Conservation (phyloP, 2,113 vertebrate species). For the Platichthys flesus region DNA sequence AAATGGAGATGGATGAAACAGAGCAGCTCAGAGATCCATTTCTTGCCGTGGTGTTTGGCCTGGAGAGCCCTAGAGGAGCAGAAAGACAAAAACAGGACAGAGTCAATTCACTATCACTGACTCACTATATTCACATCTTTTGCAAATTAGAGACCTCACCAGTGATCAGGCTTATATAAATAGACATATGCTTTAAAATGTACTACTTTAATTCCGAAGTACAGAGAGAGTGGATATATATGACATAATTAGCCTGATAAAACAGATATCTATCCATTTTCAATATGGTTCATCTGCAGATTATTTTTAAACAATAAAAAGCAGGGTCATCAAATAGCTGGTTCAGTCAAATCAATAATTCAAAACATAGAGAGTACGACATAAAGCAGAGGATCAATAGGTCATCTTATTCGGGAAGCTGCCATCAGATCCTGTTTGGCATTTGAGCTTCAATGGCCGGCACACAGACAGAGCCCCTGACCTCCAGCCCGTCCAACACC, state of each 20-base stretch:
- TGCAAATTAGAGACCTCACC: background rate
- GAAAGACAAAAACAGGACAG: conserved; percentile 2
- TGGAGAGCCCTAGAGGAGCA: conserved; percentile 56
- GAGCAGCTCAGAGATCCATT: conserved; percentile 86
- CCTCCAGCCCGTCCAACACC: background rate
- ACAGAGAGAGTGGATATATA: background rate
- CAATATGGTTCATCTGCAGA: background rate
- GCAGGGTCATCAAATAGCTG: background rate
- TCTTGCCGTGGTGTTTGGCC: conserved; percentile 63
- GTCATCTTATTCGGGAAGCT: background rate
- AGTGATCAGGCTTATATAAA: background rate
- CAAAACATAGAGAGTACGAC: background rate
- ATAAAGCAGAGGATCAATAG: background rate
- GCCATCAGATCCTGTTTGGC: background rate
- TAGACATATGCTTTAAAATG: background rate
- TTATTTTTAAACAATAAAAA: background rate
- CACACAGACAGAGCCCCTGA: background rate
- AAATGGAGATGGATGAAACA: conserved; percentile 71
- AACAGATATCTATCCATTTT: background rate
- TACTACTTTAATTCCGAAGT: background rate
- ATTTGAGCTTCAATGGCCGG: background rate
- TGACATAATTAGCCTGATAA: background rate
- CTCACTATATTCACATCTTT: background rate
- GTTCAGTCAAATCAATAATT: background rate
- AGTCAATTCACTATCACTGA: conserved; percentile 6